These are phyloP conservation scores for Danio jaintianensis DNA, from an alignment of 2,797 vertebrate genomes.

Conservation along the genomic window DNA sequence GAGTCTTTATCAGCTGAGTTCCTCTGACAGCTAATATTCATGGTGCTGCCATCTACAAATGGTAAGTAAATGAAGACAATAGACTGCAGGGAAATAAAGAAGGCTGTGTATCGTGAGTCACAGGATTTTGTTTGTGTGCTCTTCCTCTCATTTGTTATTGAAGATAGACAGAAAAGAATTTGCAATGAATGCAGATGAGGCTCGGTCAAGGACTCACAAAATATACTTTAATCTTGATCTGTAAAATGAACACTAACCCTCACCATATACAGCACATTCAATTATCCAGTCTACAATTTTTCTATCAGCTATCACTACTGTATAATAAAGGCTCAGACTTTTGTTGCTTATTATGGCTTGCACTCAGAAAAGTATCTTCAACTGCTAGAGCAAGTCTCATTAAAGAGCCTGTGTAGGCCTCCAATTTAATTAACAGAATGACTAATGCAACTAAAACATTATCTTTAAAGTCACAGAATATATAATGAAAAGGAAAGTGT, in stretches of 20 bases:
- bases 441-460: neutral
- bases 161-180: neutral
- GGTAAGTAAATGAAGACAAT: neutral
- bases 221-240: neutral
- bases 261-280: neutral
- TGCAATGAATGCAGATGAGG: neutral
- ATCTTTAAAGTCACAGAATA: neutral
- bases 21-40: slow-evolving; percentile 21
- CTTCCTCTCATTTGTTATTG: neutral
- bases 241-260: neutral
- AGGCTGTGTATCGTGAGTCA: slow-evolving; percentile 7
- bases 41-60: neutral
- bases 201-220: slow-evolving; percentile 1
- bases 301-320: neutral
- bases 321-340: neutral
- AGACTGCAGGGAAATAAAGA: neutral
- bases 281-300: neutral
- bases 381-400: neutral
- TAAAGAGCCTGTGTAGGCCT: neutral
- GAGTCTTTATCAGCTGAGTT: neutral
- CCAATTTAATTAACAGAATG: neutral
- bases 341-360: neutral
- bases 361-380: no score
- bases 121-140: neutral
- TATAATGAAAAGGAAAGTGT: neutral